phyloP scores from a whole-genome alignment of 2,113 vertebrate genomes.

The Larimichthys crocea region DNA sequence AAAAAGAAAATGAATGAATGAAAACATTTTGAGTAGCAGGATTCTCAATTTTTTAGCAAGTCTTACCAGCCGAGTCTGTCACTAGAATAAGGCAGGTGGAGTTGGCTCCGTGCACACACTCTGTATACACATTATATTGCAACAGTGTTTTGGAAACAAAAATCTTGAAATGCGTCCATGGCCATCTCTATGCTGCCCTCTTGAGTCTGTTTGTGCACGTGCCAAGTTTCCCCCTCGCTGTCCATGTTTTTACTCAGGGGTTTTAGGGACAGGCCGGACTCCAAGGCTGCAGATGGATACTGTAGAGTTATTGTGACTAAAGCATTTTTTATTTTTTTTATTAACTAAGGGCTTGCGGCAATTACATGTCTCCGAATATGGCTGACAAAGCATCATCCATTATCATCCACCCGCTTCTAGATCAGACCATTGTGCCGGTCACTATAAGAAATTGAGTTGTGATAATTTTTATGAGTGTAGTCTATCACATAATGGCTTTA shows the following conservation, averaged over 20 bases:
- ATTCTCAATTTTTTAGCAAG: conserved; percentile 1
- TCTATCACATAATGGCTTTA: conserved; percentile 50
- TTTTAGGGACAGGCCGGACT: conserved; percentile 25
- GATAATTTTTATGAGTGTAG: conserved; percentile 49
- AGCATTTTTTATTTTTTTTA: conserved; percentile 30
- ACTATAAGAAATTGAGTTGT: conserved; percentile 40
- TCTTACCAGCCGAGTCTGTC: not conserved
- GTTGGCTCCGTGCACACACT: not conserved
- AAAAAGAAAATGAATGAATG: not conserved
- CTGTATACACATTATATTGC: conserved; percentile 28
- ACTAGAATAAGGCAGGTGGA: conserved; percentile 8
- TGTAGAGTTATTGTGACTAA: conserved; percentile 33
- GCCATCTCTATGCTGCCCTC: conserved; percentile 40
- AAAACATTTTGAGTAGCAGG: not conserved
- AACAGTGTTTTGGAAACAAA: conserved; percentile 49
- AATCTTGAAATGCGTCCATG: conserved; percentile 21
- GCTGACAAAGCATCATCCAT: conserved; percentile 50
- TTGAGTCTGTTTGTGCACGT: conserved; percentile 23
- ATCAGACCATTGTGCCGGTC: conserved; percentile 33
- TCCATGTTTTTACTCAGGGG: not conserved
- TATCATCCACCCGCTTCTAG: conserved; percentile 15
- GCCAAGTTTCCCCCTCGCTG: conserved; percentile 14
- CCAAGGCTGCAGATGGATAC: conserved; percentile 45
- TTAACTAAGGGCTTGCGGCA: conserved; percentile 47
- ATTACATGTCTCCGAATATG: conserved; percentile 44